Percentiles rank a stretch among this genome's conserved stretches.
Conservation (phyloP, 2,113 vertebrate species). For the Boulengeromyrus knoepffleri region DNA sequence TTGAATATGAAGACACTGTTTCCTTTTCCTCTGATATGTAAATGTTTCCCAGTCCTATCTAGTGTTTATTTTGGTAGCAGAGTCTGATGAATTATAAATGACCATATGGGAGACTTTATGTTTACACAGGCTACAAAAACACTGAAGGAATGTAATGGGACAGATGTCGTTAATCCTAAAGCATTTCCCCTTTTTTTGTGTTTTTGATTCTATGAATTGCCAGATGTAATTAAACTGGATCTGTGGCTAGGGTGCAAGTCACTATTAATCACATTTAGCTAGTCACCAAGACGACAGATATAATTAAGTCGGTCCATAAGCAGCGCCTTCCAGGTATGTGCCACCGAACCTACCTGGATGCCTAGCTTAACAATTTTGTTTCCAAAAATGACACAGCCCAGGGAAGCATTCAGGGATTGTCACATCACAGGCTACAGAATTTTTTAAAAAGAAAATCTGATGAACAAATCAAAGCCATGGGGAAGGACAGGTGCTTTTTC, state of each 20-base stretch:
- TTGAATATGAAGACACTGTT: slow-evolving; percentile 12
- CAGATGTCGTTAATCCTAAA: slow-evolving; percentile 54
- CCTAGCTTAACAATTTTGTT: neutral
- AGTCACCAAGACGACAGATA: neutral
- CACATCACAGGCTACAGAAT: neutral
- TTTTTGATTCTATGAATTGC: slow-evolving; percentile 45
- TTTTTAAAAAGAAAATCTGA: neutral
- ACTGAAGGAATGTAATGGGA: slow-evolving; percentile 42
- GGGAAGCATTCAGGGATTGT: neutral
- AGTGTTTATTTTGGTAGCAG: slow-evolving; percentile 49
- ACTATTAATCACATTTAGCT: slow-evolving; percentile 22
- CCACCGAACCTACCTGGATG: neutral
- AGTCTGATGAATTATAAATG: slow-evolving; percentile 58
- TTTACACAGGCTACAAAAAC: slow-evolving; percentile 21
- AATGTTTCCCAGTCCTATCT: slow-evolving; percentile 42
- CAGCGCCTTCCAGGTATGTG: neutral
- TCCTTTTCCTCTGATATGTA: slow-evolving; percentile 38
- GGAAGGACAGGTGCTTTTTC: neutral
- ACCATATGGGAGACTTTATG: slow-evolving; percentile 52
- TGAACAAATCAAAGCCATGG: neutral
- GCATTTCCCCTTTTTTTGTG: slow-evolving; percentile 36
- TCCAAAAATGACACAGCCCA: neutral
- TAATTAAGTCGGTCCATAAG: neutral
- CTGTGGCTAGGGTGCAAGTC: slow-evolving; percentile 11
- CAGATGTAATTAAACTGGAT: slow-evolving; percentile 43